Conservation (phyloP, 2,888 invertebrate genomes). For the Eupeodes luniger region DNA sequence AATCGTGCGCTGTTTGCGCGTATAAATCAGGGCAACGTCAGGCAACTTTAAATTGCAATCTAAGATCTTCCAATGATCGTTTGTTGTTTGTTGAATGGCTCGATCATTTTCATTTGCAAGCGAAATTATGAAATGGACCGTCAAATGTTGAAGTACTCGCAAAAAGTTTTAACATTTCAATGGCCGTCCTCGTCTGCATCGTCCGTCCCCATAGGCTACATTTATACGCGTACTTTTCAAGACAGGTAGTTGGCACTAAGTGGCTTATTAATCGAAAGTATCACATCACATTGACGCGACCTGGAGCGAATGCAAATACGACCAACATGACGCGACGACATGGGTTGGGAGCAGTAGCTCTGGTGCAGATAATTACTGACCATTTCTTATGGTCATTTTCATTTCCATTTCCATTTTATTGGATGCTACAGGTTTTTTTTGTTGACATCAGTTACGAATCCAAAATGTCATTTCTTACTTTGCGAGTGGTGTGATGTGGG, state of each 20-base stretch:
- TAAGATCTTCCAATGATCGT: conserved; percentile 41
- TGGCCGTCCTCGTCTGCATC: conserved; percentile 1
- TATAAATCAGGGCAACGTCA: conserved; percentile 52
- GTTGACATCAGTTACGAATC: not conserved
- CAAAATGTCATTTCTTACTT: conserved; percentile 49
- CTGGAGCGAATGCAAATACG: conserved; percentile 23
- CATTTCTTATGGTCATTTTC: conserved; percentile 58
- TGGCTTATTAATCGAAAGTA: conserved; percentile 61
- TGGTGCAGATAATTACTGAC: conserved; percentile 50
- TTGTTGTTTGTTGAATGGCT: not conserved
- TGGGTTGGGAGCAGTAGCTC: conserved; percentile 32
- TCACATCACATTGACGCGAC: conserved; percentile 56
- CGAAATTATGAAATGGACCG: conserved; percentile 63
- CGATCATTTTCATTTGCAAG: conserved; percentile 32
- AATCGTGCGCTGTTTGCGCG: conserved; percentile 32
- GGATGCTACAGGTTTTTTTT: conserved; percentile 48
- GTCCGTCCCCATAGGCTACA: conserved; percentile 53
- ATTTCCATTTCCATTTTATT: conserved; percentile 55
- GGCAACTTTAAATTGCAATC: conserved; percentile 39
- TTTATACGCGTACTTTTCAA: conserved; percentile 53
- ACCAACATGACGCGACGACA: conserved; percentile 4
- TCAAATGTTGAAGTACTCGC: conserved; percentile 22
- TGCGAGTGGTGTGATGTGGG: conserved; percentile 10
- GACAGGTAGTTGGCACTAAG: conserved; percentile 67
- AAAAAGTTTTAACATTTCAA: conserved; percentile 27